Evolutionary conservation across 2,797 vertebrate species (phyloP), one percentile per base, ranked within the genome.

Genomic region (Tarsius wallacei): DNA sequence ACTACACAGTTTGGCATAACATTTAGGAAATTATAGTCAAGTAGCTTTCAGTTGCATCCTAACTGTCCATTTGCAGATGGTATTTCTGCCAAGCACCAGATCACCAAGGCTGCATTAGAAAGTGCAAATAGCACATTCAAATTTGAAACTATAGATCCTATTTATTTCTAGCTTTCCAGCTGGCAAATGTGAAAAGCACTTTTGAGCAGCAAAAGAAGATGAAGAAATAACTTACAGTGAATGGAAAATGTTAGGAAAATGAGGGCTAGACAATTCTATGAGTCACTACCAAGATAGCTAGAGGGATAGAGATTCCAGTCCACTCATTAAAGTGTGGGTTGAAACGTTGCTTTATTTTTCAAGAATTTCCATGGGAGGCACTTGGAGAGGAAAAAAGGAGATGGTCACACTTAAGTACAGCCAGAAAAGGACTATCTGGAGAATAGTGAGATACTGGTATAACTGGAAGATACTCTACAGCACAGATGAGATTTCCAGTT

Each of bases 281-380:
- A 99, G 96, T 98, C 98, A 99, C 92, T 95, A 16, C 97, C 98
- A 95, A 98, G 98, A 96, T 98, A 99, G 98, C 98, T 98, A 98
- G 97, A 97, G 74, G 97, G 88, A 98, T 87, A 97, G 97, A 97
- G 98, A 98, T 98, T 98, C 98, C 98, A 51, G 97, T 96, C 87
- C 92, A 87, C 97, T 98, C 55, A 0, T 96, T 98, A 98, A 97
- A 98, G 98, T 66, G 97, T 98, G 98, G 98, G 98, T 90, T 98
- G 98, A 98, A 98, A 97, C 42, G 74, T 95, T 98, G 97, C 97
- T 98, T 98, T 99, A 97, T 98, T 98, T 98, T 98, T 98, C 98
- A 98, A 98, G 98, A 98, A 98, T 98, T 97, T 97, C 95, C 97
- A 90, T 94, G 97, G 98, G 98, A 98, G 98, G 98, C 94, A 84